These are phyloP conservation scores for Panthera tigris DNA, from an alignment of 2,113 vertebrate species.

Conservation along the genomic window DNA sequence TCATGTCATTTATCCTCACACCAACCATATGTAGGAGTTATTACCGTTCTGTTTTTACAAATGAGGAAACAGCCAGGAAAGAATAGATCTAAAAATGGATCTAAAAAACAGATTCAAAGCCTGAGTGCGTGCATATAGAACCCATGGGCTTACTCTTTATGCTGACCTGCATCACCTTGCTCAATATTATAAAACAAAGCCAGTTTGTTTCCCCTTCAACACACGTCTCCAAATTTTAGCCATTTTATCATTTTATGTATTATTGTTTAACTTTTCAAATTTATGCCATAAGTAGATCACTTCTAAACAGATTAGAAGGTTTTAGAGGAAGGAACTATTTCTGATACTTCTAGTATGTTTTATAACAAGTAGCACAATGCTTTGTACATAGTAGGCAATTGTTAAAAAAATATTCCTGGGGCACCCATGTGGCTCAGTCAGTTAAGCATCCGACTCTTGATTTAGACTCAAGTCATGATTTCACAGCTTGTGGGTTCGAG, in stretches of 20 bases:
- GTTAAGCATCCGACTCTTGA: too few relatives aligned
- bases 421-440: too few relatives aligned
- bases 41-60: neutral
- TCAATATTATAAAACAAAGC: neutral
- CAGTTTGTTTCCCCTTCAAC: neutral
- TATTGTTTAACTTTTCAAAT: neutral
- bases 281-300: neutral
- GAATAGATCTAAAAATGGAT: neutral
- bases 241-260: neutral
- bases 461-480: too few relatives aligned
- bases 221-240: neutral
- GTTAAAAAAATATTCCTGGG: neutral
- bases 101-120: neutral
- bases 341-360: neutral
- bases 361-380: neutral
- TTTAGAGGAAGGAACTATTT: neutral
- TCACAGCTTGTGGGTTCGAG: too few relatives aligned
- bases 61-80: neutral
- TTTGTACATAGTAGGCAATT: neutral
- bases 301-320: neutral
- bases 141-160: neutral
- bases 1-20: conserved; percentile 14
- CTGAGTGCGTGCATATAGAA: neutral
- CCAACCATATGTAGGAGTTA: neutral
- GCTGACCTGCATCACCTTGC: neutral